These are phyloP conservation scores for Tinea semifulvella DNA, from an alignment of 2,888 invertebrate species.

Conservation along the genomic window DNA sequence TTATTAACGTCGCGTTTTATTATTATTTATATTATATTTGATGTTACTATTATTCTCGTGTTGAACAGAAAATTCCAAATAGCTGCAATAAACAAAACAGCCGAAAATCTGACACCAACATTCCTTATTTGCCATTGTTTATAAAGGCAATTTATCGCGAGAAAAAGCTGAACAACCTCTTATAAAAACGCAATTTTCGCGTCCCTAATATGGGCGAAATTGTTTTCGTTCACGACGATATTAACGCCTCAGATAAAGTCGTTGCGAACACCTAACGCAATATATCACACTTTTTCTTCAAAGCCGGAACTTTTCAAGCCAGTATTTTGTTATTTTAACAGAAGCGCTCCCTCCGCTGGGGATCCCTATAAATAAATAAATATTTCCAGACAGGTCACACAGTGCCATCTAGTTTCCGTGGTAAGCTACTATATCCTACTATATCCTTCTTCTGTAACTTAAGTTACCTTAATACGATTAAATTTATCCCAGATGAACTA, in stretches of 20 bases:
- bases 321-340: no score
- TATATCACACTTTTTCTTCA: constrained; percentile 21
- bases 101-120: constrained; percentile 18
- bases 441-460: no score
- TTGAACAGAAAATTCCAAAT: constrained; percentile 15
- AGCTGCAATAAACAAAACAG: constrained; percentile 20
- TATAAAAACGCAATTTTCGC: constrained; percentile 30
- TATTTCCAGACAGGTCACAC: no score
- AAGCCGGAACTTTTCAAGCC: constrained; percentile 13
- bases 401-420: no score
- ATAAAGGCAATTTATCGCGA: constrained; percentile 23
- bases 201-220: constrained; percentile 34
- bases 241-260: constrained; percentile 28
- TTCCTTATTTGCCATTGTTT: constrained; percentile 20
- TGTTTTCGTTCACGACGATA: constrained; percentile 30
- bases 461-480: no score
- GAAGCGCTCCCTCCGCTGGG: no score
- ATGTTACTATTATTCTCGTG: no score
- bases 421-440: no score
- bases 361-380: no score
- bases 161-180: constrained; percentile 22
- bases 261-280: constrained; percentile 20
- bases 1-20: no score
- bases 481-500: no score
- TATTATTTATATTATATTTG: no score